Evolutionary conservation across 2,888 invertebrate species (phyloP).

Genomic region (Ormyrus rosae): DNA sequence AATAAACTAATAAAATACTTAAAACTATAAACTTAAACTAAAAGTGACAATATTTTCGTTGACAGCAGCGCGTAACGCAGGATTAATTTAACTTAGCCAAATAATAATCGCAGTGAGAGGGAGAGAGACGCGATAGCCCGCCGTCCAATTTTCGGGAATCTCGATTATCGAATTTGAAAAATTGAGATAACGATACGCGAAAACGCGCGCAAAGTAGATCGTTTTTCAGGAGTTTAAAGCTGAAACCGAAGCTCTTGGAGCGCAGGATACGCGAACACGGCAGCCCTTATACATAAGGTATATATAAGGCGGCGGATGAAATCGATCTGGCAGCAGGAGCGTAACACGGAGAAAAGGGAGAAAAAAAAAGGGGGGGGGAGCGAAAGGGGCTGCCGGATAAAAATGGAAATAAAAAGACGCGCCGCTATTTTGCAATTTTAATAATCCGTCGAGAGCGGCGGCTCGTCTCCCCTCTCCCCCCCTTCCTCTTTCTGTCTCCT

Average conservation of each 20-base stretch:
- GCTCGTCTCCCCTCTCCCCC: conserved; percentile 34
- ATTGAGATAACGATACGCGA: conserved; percentile 20
- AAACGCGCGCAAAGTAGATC: conserved; percentile 27
- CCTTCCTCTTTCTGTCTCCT: conserved; percentile 1
- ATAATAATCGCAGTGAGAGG: background rate
- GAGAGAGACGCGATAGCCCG: background rate
- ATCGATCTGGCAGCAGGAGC: conserved; percentile 47
- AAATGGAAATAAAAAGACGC: conserved; percentile 50
- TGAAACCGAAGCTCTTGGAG: conserved; percentile 35
- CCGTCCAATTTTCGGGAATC: too few species aligned
- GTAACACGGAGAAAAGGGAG: conserved; percentile 8
- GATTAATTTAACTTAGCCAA: too few species aligned
- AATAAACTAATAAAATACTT: too few species aligned
- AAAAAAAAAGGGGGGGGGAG: conserved; percentile 23
- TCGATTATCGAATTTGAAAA: background rate
- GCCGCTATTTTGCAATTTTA: conserved; percentile 57
- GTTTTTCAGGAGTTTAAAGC: conserved; percentile 46
- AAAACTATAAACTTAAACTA: too few species aligned
- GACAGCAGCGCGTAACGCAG: too few species aligned
- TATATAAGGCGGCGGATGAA: conserved; percentile 29
- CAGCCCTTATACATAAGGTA: conserved; percentile 7
- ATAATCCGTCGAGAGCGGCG: conserved; percentile 50
- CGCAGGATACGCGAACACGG: conserved; percentile 1
- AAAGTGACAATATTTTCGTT: too few species aligned
- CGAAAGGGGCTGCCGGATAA: conserved; percentile 31